Conservation (phyloP, 2,113 vertebrate genomes). For the Propithecus coquereli region DNA sequence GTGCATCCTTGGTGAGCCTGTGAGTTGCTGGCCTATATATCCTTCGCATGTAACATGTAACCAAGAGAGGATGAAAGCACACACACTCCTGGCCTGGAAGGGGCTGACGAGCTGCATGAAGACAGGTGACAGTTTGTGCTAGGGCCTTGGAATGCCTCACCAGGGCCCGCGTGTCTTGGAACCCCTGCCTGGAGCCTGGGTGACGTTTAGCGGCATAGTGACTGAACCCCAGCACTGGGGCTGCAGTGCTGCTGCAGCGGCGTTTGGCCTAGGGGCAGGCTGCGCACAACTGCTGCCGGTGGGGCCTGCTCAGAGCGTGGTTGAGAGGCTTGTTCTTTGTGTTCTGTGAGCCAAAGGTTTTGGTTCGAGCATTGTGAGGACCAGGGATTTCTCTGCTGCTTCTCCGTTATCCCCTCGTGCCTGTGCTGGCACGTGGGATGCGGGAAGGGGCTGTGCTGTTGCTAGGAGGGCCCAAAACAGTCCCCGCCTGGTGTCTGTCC, state of each 20-base stretch:
- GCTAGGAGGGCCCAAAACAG: neutral
- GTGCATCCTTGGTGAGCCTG: neutral
- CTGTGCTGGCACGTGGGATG: accelerated
- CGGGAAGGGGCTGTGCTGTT: accelerated
- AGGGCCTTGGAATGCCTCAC: neutral
- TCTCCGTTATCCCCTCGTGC: neutral
- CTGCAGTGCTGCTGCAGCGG: neutral
- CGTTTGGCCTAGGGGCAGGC: neutral
- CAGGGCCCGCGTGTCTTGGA: neutral
- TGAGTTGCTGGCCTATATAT: accelerated
- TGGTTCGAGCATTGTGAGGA: accelerated
- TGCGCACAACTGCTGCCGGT: accelerated
- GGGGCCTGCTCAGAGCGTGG: accelerated
- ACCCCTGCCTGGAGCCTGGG: too few relatives aligned
- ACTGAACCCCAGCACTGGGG: neutral
- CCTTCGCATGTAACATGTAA: too few relatives aligned
- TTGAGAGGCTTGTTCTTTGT: too few relatives aligned
- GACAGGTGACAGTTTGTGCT: too few relatives aligned
- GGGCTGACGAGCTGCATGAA: neutral
- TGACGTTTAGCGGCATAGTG: accelerated
- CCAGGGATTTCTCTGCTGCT: neutral
- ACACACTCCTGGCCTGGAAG: neutral
- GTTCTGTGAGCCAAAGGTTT: accelerated
- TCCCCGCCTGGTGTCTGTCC: neutral
- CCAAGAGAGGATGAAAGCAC: neutral